Percentiles rank a stretch among this genome's conserved stretches.
Evolutionary conservation across 2,113 vertebrate species (phyloP).

Genomic region (Diadophis punctatus): DNA sequence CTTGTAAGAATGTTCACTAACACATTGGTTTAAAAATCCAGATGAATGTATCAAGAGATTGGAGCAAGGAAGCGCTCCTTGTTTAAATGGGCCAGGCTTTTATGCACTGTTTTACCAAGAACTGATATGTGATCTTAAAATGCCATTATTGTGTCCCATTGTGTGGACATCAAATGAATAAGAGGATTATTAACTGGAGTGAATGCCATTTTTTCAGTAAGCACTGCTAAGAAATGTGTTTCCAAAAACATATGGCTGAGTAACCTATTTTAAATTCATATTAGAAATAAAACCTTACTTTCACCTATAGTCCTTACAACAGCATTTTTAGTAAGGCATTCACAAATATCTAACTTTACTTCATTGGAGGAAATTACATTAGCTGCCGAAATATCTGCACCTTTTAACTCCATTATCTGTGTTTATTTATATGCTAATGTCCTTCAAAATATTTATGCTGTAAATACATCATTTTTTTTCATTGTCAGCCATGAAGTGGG

Average conservation of each 20-base stretch:
- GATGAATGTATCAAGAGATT: background rate
- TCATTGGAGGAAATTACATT: constrained; percentile 18
- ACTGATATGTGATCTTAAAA: background rate
- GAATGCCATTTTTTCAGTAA: background rate
- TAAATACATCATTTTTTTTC: constrained; percentile 36
- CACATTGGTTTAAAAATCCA: background rate
- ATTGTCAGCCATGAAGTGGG: background rate
- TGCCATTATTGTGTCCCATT: background rate
- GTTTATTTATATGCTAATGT: constrained; percentile 31
- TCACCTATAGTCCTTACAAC: constrained; percentile 3
- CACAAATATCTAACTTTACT: background rate
- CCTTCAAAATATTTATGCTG: constrained; percentile 26
- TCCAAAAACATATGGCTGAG: background rate
- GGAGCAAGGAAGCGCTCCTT: background rate
- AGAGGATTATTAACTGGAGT: background rate
- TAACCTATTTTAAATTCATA: constrained; percentile 1
- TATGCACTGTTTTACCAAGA: background rate
- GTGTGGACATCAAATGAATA: background rate
- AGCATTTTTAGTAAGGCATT: constrained; percentile 4
- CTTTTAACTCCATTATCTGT: constrained; percentile 19
- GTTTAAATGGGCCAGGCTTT: background rate
- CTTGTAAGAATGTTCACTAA: background rate
- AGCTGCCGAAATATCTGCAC: constrained; percentile 20
- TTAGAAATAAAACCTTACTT: background rate
- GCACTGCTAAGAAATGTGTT: background rate